These are phyloP conservation scores for Hydractinia symbiolongicarpus DNA, from an alignment of 30 jellyfish, hydroid and myxozoan genomes.

Conservation along the genomic window DNA sequence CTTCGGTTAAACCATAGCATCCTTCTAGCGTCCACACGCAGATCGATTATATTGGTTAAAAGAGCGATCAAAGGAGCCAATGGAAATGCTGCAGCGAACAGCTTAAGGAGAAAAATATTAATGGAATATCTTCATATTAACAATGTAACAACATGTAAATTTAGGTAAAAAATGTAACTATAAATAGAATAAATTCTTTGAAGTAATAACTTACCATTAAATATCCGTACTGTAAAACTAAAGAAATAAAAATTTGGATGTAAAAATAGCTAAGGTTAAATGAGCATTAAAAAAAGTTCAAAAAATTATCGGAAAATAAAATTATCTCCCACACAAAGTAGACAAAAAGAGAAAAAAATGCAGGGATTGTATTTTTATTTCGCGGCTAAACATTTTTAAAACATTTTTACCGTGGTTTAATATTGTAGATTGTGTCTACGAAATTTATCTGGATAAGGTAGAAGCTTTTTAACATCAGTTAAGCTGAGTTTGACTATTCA, in stretches of 20 bases:
- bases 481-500: neutral
- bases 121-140: neutral
- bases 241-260: neutral
- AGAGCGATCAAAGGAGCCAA: constrained; percentile 91
- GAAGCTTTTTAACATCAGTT: too few relatives aligned
- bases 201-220: constrained; percentile 59
- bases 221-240: constrained; percentile 86
- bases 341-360: too few relatives aligned
- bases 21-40: constrained; percentile 89
- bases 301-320: too few relatives aligned
- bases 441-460: too few relatives aligned
- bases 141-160: neutral
- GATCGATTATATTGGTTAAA: constrained; percentile 64
- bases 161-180: neutral
- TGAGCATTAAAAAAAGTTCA: too few relatives aligned
- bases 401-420: too few relatives aligned
- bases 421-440: too few relatives aligned
- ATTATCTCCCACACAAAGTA: too few relatives aligned
- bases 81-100: constrained; percentile 95
- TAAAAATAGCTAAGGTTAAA: too few relatives aligned
- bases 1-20: constrained; percentile 81
- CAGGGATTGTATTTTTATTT: too few relatives aligned
- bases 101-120: constrained; percentile 24
- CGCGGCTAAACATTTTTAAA: too few relatives aligned
- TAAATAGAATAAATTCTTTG: neutral